These are phyloP conservation scores for Ataeniobius toweri DNA, from an alignment of 2,797 vertebrate species.

Conservation along the genomic window DNA sequence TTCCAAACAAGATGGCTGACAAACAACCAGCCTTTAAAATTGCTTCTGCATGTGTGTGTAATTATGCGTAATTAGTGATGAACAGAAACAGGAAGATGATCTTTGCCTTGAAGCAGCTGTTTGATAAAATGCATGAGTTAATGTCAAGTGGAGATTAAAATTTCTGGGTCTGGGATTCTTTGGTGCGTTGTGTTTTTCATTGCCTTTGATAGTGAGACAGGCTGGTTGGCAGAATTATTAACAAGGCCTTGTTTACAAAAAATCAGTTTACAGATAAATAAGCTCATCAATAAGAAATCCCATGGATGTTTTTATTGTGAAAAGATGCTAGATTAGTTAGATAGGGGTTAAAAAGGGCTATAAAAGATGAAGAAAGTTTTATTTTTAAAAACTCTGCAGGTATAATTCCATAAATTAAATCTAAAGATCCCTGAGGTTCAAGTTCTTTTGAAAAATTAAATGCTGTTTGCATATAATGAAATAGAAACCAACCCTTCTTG, in stretches of 20 bases:
- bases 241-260: constrained; percentile 1
- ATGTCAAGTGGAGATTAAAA: constrained; percentile 64
- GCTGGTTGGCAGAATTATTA: constrained; percentile 20
- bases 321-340: constrained; percentile 22
- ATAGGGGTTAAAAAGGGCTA: constrained; percentile 12
- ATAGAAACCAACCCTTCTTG: constrained; percentile 40
- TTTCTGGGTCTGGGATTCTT: constrained; percentile 15
- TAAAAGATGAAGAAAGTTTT: neutral
- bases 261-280: neutral
- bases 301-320: constrained; percentile 4
- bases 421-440: neutral
- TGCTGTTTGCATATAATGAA: constrained; percentile 40
- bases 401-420: constrained; percentile 49
- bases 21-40: constrained; percentile 45
- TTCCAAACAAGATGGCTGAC: constrained; percentile 48
- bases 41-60: constrained; percentile 46
- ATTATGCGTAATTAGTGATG: constrained; percentile 57
- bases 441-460: neutral
- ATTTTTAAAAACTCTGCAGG: constrained; percentile 21
- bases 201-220: neutral
- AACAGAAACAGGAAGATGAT: constrained; percentile 55
- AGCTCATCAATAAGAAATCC: neutral
- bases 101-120: constrained; percentile 62
- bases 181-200: neutral
- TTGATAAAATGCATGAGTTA: constrained; percentile 51